A percentile compares a stretch with the other conserved stretches of the same genome.
phyloP scores from a whole-genome alignment of 1,140 invertebrate species.

The Drosophila melanogaster region Release_6_plus_ISO1_MT NT_033777.3:15453001-15453500 shows the following conservation, averaged over 20 bases:
- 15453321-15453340: constrained; percentile 60
- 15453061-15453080: constrained; percentile 44
- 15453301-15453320: constrained; percentile 61
- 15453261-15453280: constrained; percentile 73
- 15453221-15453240: constrained; percentile 55
- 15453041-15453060: constrained; percentile 59
- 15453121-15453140: constrained; percentile 46
- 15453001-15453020: constrained; percentile 57
- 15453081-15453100: constrained; percentile 29
- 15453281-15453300: constrained; percentile 76
- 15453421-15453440: constrained; percentile 43
- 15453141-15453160: constrained; percentile 1
- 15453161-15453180: background rate
- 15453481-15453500: constrained; percentile 47
- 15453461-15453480: constrained; percentile 36
- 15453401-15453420: constrained; percentile 41
- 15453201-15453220: constrained; percentile 8
- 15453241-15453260: constrained; percentile 56
- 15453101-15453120: constrained; percentile 36
- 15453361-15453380: constrained; percentile 69
- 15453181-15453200: constrained; percentile 20
- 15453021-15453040: constrained; percentile 34
- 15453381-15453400: constrained; percentile 74
- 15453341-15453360: constrained; percentile 72
- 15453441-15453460: constrained; percentile 11